Percentiles rank a stretch among this genome's conserved stretches.
Conservation (phyloP, 2,797 vertebrate genomes). For the Ceyx erithaca region DNA sequence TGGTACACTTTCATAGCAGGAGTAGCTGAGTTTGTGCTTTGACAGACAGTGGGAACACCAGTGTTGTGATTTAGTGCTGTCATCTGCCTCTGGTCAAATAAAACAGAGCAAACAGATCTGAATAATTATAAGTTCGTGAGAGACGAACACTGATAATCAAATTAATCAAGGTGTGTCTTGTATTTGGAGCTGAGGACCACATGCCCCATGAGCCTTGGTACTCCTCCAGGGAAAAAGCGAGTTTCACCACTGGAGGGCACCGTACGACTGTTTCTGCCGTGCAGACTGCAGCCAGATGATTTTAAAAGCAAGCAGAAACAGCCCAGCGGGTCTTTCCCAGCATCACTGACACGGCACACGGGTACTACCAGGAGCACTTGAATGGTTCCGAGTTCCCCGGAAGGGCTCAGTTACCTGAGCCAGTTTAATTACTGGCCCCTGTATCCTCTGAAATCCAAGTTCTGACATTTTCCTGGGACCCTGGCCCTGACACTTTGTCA, state of each 20-base stretch:
- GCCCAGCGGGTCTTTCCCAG: fast-evolving
- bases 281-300: fast-evolving
- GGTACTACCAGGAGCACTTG: neutral
- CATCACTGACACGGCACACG: fast-evolving
- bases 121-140: neutral
- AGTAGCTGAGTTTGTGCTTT: neutral
- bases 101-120: neutral
- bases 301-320: fast-evolving
- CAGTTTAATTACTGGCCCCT: neutral
- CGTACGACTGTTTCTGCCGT: fast-evolving
- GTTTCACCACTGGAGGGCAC: conserved; percentile 32
- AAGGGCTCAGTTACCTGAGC: neutral
- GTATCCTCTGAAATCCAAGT: neutral
- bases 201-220: fast-evolving
- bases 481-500: neutral
- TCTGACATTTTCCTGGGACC: neutral
- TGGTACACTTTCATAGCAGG: neutral
- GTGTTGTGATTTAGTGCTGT: neutral
- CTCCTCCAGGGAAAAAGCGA: fast-evolving
- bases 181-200: fast-evolving
- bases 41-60: neutral
- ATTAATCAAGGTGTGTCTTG: fast-evolving
- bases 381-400: neutral
- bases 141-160: neutral
- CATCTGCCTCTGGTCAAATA: neutral